phyloP scores from a whole-genome alignment of 2,113 vertebrate genomes.

The Ivindomyrus marchei region DNA sequence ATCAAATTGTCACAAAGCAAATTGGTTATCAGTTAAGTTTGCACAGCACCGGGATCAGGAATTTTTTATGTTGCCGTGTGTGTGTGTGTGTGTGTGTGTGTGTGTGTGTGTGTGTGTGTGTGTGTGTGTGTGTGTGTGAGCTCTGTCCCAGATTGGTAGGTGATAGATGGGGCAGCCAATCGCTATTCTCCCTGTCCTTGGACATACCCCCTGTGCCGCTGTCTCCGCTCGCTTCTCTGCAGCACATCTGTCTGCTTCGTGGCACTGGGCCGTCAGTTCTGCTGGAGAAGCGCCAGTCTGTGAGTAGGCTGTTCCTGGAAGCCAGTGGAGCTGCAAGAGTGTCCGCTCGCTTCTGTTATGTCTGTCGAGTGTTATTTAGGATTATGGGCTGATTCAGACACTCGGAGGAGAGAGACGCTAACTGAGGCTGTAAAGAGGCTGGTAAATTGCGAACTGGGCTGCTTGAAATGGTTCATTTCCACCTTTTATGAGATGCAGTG shows the following conservation, averaged over 20 bases:
- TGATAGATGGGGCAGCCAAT: not conserved
- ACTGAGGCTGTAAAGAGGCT: not conserved
- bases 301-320: not conserved
- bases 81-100: not conserved
- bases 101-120: not conserved
- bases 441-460: not conserved
- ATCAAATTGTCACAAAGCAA: not conserved
- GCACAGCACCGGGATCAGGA: not conserved
- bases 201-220: not conserved
- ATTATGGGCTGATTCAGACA: not conserved
- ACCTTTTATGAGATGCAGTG: not conserved
- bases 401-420: not conserved
- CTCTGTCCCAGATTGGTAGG: not conserved
- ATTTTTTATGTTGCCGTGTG: not conserved
- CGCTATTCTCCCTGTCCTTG: not conserved
- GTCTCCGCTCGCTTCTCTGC: not conserved
- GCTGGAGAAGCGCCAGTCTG: not conserved
- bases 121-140: not conserved
- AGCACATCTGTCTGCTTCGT: not conserved
- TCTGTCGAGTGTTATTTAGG: not conserved
- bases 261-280: not conserved
- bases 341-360: not conserved
- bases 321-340: not conserved
- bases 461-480: not conserved
- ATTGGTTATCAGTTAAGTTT: not conserved